Evolutionary conservation across 2,888 invertebrate species (phyloP), one percentile per base, ranked within the genome.

Genomic region (Brachyptera putata): DNA sequence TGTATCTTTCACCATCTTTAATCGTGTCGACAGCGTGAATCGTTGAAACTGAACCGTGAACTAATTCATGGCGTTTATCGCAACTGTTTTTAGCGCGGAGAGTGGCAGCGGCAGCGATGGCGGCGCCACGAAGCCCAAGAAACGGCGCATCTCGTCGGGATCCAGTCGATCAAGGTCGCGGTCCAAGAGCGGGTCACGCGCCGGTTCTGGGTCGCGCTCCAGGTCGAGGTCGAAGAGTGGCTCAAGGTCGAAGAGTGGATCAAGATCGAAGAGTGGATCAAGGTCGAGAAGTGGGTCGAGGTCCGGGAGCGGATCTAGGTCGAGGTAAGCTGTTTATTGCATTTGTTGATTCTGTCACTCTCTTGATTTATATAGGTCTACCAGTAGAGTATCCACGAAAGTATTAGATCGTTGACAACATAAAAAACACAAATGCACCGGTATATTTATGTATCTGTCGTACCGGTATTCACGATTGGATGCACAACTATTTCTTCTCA

Each of bases 151-250:
- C 36, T 60, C 64, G 3, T 65, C 66, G 1, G 63, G 57, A 13
- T 66, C 65, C 14, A 64, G 61, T 39, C 56, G 63, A 24, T 67
- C 68, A 4, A 46, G 63, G 3, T 68, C 68, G 2, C 72, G 70
- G 66, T 30, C 30, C 11, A 14, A 36, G 13, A 34, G 50, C 55
- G 64, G 66, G 58, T 57, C 65, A 14, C 34, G 62, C 2, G 67
- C 67, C n/a, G 57, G 56, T 7, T 50, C 56, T 84, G 0, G 84
- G 82, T 57, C 85, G 84, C 0, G 85, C 84, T 56, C 79, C 66
- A 73, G 82, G 71, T 66, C 79, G 79, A 72, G 70, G 66, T 60
- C 70, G 68, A 11, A 68, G 70, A 4, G 65, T 50, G 30, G 69
- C 66, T 61, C 66, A 2, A 37, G 41, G 34, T 65, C 72, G 2